phyloP scores from a whole-genome alignment of 2,888 invertebrate genomes.

The Melanotus villosus region DNA sequence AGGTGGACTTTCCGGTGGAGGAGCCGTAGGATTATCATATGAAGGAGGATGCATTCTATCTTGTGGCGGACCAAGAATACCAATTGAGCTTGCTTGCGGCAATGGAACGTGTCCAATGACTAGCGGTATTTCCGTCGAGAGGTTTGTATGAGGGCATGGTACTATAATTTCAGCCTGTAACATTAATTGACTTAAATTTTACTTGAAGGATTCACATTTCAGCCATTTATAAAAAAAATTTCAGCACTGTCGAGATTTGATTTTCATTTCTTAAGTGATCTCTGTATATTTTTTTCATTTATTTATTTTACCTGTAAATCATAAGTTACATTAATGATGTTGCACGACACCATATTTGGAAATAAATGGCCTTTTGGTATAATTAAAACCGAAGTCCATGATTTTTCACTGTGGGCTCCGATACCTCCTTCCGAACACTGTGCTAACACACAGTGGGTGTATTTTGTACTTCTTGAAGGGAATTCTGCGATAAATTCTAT shows the following conservation, averaged over 20 bases:
- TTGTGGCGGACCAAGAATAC: not conserved
- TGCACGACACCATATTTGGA: constrained; percentile 53
- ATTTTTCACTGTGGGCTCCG: constrained; percentile 62
- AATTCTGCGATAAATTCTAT: constrained; percentile 25
- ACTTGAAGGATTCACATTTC: not conserved
- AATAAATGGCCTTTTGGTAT: constrained; percentile 53
- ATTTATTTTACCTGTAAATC: constrained; percentile 28
- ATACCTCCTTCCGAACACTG: constrained; percentile 54
- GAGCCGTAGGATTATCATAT: not conserved
- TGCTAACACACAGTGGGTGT: not conserved
- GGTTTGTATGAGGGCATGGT: constrained; percentile 15
- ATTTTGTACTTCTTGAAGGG: constrained; percentile 1
- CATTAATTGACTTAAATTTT: not conserved
- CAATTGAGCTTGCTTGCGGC: not conserved
- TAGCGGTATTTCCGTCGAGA: not conserved
- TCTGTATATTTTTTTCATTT: too few relatives aligned
- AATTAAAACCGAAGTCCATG: constrained; percentile 55
- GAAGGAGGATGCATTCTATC: not conserved
- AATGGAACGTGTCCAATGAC: constrained; percentile 7
- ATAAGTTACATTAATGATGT: constrained; percentile 24
- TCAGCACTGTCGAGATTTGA: too few relatives aligned
- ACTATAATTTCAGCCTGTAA: constrained; percentile 18
- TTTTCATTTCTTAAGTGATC: too few relatives aligned
- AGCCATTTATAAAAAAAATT: too few relatives aligned
- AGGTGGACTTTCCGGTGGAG: not conserved